Evolutionary conservation across 2,113 vertebrate genomes (phyloP).

Genomic region (Noctilio leporinus): DNA sequence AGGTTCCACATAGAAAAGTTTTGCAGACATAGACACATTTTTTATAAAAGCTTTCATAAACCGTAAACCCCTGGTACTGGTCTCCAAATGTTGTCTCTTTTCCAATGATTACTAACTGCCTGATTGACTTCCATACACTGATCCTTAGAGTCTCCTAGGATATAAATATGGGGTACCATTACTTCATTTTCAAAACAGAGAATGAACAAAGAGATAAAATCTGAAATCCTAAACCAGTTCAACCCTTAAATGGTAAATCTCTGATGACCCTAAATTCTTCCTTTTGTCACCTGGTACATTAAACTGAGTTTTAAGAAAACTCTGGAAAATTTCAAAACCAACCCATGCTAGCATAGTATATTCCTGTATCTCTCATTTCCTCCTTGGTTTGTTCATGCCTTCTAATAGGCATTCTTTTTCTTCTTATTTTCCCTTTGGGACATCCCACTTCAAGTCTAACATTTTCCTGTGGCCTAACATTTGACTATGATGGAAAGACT

Average conservation of each 20-base stretch:
- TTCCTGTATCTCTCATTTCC: neutral
- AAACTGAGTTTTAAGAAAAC: constrained; percentile 37
- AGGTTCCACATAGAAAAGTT: neutral
- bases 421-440: neutral
- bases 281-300: neutral
- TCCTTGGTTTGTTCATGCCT: neutral
- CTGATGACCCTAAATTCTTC: neutral
- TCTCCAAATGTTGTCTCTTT: neutral
- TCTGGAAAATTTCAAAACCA: constrained; percentile 34
- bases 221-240: neutral
- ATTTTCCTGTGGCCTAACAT: neutral
- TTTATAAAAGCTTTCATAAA: neutral
- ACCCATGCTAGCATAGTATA: neutral
- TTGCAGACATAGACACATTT: neutral
- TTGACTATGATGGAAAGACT: neutral
- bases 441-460: neutral
- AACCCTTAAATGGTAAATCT: neutral
- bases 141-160: neutral
- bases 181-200: constrained; percentile 8
- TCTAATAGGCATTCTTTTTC: neutral
- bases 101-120: neutral
- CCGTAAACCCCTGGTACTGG: neutral
- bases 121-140: neutral
- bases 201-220: neutral
- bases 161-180: neutral